Evolutionary conservation across 2,888 invertebrate species (phyloP), one percentile per base, ranked within the genome.

Genomic region (Chalcosyrphus nemorum): DNA sequence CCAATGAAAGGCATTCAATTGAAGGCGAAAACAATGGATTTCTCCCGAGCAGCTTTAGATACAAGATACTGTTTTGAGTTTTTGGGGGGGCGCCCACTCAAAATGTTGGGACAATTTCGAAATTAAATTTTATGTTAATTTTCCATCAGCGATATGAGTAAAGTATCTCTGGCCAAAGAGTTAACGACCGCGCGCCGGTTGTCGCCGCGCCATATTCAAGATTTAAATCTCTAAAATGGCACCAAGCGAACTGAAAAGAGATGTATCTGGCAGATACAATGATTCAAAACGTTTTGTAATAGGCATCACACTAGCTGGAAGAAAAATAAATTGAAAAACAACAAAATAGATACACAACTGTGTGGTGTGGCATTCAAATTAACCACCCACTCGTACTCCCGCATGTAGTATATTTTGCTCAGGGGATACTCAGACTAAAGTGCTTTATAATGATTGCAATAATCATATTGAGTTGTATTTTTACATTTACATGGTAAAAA

Each of bases 121-220:
- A 82, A 77, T 66, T 61, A 66, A 82, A 77, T 24, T 72, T 71
- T 77, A 82, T 82, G 81, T 82, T 56, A 77, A 77, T 82, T 66
- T 50, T 43, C 19, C 11, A 7, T 29, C 29, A 1, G 27, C 38
- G 38, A 6, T 15, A 47, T 15, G 29, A 19, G 7, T 19, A 61
- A 17, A 19, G 7, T 19, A 61, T 59, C 65, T 61, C 50, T n/a
- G 24, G 29, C 35, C n/a, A n/a, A n/a, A 4, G 61, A 77, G 77
- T 68, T 77, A 77, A 82, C 77, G 77, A 82, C 72, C 82, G 47
- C 52, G 41, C 52, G 77, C 77, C 61, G 56, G 52, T 35, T 82
- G 81, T 77, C 77, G 66, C 61, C 66, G 52, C 50, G 35, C 65
- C 57, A 32, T 21, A 29, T 21, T 47, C 15, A 9, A 82, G 82